Base-by-base conservation (phyloP, 2,888 invertebrate genomes). In the Seira sanloemensis region DNA sequence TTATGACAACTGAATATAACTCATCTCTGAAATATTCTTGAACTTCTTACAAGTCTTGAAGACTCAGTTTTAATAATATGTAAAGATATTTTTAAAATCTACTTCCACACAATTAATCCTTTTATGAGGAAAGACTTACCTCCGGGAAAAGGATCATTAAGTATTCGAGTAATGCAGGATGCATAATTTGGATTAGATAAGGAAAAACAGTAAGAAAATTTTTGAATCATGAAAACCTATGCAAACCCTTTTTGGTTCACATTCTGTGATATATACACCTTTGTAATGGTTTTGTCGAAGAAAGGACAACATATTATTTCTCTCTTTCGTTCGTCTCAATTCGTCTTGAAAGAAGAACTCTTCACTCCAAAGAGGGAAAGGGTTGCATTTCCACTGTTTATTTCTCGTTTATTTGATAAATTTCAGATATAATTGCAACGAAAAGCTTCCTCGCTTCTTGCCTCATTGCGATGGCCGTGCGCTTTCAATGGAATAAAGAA, bases 71-170 rank as follows among this genome's bases (percentile, higher is more conserved):
- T n/a, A n/a, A n/a, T n/a, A n/a, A n/a, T n/a, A n/a, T n/a, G n/a
- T n/a, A n/a, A n/a, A n/a, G n/a, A n/a, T n/a, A n/a, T n/a, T n/a
- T n/a, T n/a, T n/a, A n/a, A n/a, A n/a, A n/a, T n/a, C n/a, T n/a
- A 58, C 18, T 58, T 58, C 58, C 58, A 58, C 9, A 18, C 58
- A n/a, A 58, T 58, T 58, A 58, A 9, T n/a, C 58, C 58, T 58
- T 58, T 58, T 58, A 58, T 58, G n/a, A 58, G 58, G 4, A 58
- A 58, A 54, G n/a, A 27, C 27, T 73, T 79, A 73, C 73, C 79
- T 79, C 72, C 71, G 79, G 79, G 73, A 79, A 79, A 50, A 72
- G 19, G 23, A 73, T 79, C 73, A 79, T 73, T 67, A 73, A 58
- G 21, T 68, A 12, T 58, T 7, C 4, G 18, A 58, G n/a, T 7